Conservation (phyloP, 2,888 invertebrate genomes). For the Conomelus anceps region DNA sequence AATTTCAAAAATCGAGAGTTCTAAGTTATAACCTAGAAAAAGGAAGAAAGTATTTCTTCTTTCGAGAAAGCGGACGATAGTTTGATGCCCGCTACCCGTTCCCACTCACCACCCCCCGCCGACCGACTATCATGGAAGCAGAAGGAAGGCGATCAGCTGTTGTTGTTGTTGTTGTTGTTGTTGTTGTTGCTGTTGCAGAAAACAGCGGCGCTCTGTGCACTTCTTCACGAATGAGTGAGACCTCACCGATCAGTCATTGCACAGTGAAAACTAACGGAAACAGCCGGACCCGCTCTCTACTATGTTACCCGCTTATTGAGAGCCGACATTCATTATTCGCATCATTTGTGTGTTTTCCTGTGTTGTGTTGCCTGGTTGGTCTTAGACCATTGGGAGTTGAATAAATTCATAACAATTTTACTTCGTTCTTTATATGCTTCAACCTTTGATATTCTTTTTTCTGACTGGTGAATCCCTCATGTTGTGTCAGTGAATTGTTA, state of each 20-base stretch:
- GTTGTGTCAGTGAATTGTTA: too few species aligned
- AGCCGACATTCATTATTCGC: background rate
- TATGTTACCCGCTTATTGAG: background rate
- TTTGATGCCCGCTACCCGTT: background rate
- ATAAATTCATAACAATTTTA: too few species aligned
- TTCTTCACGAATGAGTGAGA: background rate
- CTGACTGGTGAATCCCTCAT: too few species aligned
- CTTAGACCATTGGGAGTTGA: too few species aligned
- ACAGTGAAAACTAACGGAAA: background rate
- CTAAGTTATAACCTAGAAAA: background rate
- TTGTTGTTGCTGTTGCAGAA: background rate
- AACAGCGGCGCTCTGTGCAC: background rate
- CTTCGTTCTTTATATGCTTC: too few species aligned
- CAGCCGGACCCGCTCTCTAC: background rate
- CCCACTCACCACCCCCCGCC: background rate
- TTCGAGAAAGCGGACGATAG: background rate
- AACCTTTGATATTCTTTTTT: too few species aligned
- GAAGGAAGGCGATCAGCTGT: background rate
- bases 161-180: background rate
- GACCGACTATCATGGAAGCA: background rate
- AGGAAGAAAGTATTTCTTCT: background rate
- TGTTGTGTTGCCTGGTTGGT: too few species aligned
- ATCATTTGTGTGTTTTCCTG: too few species aligned
- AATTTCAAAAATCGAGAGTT: background rate
- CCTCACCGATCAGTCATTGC: background rate